Evolutionary conservation across 2,888 invertebrate species (phyloP).

Genomic region (Metopia argyrocephala): DNA sequence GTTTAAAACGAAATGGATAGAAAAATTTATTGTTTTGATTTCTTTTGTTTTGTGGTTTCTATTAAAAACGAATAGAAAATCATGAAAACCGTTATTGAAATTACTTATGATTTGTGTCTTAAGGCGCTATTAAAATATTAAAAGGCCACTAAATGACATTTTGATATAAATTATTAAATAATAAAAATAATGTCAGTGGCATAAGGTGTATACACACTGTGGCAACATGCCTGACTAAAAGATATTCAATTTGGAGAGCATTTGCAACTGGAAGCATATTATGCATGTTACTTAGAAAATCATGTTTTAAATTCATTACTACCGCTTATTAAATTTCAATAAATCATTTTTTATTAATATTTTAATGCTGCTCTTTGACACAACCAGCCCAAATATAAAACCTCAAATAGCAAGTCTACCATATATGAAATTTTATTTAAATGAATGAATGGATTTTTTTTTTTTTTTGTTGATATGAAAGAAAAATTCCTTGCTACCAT

Average conservation of each 20-base stretch:
- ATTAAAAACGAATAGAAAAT: neutral
- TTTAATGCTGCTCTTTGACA: neutral
- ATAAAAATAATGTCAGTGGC: constrained; percentile 22
- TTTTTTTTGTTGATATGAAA: too few species aligned
- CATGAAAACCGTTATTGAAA: constrained; percentile 28
- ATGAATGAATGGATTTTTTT: too few species aligned
- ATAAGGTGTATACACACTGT: neutral
- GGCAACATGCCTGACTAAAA: neutral
- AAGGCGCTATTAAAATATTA: constrained; percentile 37
- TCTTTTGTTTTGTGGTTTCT: neutral
- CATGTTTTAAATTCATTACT: neutral
- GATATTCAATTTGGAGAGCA: constrained; percentile 6
- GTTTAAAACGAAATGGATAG: neutral
- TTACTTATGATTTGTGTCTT: constrained; percentile 29
- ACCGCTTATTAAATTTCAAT: neutral
- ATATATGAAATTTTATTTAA: too few species aligned
- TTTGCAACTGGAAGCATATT: neutral
- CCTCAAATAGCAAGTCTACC: too few species aligned
- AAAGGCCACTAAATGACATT: constrained; percentile 51
- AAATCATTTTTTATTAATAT: neutral
- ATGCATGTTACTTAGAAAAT: neutral
- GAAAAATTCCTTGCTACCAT: too few species aligned
- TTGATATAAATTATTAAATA: constrained; percentile 25
- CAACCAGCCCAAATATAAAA: neutral
- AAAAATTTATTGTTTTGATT: constrained; percentile 27